A percentile compares a stretch with the other conserved stretches of the same genome.
phyloP scores from a whole-genome alignment of 2,888 invertebrate species.

The Lithophane ornitopus region DNA sequence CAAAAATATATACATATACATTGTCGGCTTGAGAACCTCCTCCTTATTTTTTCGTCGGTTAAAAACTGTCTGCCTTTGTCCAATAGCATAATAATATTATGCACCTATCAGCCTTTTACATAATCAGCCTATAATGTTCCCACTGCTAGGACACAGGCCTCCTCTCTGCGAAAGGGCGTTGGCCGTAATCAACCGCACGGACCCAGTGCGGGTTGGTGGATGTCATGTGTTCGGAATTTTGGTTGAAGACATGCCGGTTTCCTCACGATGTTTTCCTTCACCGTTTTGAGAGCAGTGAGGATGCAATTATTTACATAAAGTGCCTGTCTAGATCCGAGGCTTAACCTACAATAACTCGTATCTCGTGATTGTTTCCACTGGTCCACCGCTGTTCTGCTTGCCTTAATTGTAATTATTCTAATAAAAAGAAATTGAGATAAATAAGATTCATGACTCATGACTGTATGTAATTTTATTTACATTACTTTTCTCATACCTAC shows the following conservation, averaged over 20 bases:
- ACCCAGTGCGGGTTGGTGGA: not conserved
- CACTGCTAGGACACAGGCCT: too few species aligned
- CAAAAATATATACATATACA: too few species aligned
- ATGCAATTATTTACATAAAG: not conserved
- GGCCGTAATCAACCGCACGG: not conserved
- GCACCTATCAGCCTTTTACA: not conserved
- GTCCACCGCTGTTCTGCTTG: not conserved
- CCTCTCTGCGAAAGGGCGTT: not conserved
- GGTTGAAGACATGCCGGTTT: not conserved
- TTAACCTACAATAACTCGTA: not conserved
- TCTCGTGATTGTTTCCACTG: too few species aligned
- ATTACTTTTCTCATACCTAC: not conserved
- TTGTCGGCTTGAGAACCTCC: too few species aligned
- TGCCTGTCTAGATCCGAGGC: not conserved
- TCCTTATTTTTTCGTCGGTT: too few species aligned
- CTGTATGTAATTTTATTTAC: conserved; percentile 24
- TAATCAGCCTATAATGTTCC: not conserved
- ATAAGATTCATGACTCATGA: not conserved
- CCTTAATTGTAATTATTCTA: not conserved
- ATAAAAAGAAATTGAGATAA: not conserved
- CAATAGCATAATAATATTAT: not conserved
- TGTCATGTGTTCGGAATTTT: not conserved
- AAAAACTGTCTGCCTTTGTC: too few species aligned
- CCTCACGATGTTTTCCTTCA: not conserved
- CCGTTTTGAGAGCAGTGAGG: not conserved